Evolutionary conservation across 2,113 vertebrate genomes (phyloP), one percentile per base, ranked within the genome.

Genomic region (Callipepla squamata): DNA sequence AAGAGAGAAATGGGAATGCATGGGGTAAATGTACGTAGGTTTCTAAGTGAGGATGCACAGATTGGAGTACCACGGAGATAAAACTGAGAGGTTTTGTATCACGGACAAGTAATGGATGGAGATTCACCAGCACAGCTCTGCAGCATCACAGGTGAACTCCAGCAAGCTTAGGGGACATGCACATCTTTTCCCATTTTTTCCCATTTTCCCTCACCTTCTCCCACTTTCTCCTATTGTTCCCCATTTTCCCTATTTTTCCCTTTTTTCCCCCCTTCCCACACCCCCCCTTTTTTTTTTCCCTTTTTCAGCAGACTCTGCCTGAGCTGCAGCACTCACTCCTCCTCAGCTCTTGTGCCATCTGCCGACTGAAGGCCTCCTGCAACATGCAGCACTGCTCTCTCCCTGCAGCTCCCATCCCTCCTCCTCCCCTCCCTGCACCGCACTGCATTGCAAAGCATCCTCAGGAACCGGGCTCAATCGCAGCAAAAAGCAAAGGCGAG

Each of bases 291-390:
- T 15, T 61, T 25, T 1, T 30, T 30, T 4, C 3, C 4, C 59
- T 19, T n/a, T 57, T 57, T 30, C 74, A 12, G 40, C 44, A 55
- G 69, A 34, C 36, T 66, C 57, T 25, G 13, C 53, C 73, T 63
- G 5, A 57, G 44, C 34, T 21, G 32, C n/a, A 13, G 13, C 25
- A 7, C 58, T 65, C 14, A 1, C 78, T 93, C 74, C 34, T 34
- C 53, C 74, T 57, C 36, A 8, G 70, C 65, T 92, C 87, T 87
- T 94, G 80, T 93, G 92, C 96, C 96, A 87, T 5, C 96, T 97
- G 77, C 94, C 40, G 96, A 90, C 93, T 23, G 3, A 20, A 22
- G n/a, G n/a, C 73, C 11, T 42, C 55, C 55, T 57, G 55, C 55
- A 57, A 57, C 30, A 21, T 11, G 30, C 55, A 57, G 55, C 55